Base-by-base conservation (phyloP, 2,113 vertebrate genomes). In the Panthera tigris region DNA sequence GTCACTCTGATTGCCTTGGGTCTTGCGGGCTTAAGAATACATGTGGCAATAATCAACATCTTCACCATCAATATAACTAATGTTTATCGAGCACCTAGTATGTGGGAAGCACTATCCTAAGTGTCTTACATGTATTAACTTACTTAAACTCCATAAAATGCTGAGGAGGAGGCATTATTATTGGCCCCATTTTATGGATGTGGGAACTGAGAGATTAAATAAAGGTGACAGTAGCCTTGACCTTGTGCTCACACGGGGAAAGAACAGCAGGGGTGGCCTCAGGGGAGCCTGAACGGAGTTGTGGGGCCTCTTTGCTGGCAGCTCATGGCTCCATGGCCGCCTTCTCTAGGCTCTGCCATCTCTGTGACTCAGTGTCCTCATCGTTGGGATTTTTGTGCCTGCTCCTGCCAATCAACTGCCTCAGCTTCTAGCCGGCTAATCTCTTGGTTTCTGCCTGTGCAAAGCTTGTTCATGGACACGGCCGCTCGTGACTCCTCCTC, bases 1-100 rank as follows among this genome's bases (percentile, higher is more conserved):
- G 82, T 85, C 36, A 45, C 63, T 96, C 82, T 94, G 55, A 39
- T 88, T 76, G 61, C 50, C n/a, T 94, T 92, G 52, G 63, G 31
- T 68, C 52, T 41, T 91, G 68, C 19, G 82, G 36, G 25, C 65
- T 92, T 79, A 78, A 93, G 81, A 93, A 89, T 31, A 50, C 3
- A 23, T 23, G 48, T 74, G 66, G 86, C 73, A 78, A 92, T 33
- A 48, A 85, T 61, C 68, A 95, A 55, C 48, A 23, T 81, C 36
- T 50, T 79, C 7, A 76, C 39, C 41, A 39, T 48, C 65, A 94
- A 71, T 84, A 74, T 15, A 48, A 69, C 13, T 41, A 93, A 91
- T 31, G 21, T 85, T 91, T 85, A 48, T 65, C 55, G 50, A 85
- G 78, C 78, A 88, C 39, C 71, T 63, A 81, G 50, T 55, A 91